Conservation (phyloP, 2,113 vertebrate species). For the Philantomba maxwellii region DNA sequence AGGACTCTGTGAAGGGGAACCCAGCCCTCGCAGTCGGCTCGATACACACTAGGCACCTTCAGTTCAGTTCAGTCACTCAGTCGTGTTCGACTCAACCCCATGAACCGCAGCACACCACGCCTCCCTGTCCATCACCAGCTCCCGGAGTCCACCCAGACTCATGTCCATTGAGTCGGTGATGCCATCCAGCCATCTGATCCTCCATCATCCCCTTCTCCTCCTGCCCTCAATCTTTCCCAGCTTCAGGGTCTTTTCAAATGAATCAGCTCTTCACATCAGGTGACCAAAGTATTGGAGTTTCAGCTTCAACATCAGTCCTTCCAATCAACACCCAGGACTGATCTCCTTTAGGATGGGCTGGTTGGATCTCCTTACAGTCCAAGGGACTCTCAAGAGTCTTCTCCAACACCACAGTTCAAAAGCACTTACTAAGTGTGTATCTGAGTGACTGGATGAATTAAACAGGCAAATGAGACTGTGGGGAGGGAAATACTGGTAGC, state of each 20-base stretch:
- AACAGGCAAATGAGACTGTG: background rate
- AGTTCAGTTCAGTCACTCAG: background rate
- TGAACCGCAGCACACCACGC: fast-evolving
- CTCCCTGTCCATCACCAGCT: background rate
- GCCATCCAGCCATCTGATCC: background rate
- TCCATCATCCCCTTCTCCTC: background rate
- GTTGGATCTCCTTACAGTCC: background rate
- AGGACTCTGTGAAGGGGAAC: too few relatives aligned
- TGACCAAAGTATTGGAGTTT: background rate
- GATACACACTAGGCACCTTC: background rate
- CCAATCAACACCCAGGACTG: background rate
- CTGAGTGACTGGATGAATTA: background rate
- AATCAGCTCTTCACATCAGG: background rate
- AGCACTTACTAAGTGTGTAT: background rate
- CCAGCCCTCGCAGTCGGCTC: background rate
- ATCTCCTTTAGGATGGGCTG: background rate
- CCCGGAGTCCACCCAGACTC: fast-evolving
- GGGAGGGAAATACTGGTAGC: background rate
- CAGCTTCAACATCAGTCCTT: background rate
- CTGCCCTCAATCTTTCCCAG: background rate
- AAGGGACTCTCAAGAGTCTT: background rate
- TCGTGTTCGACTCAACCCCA: fast-evolving
- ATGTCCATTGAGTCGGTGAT: background rate
- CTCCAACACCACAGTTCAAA: background rate
- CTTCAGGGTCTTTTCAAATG: background rate